phyloP scores from a whole-genome alignment of 2,888 invertebrate species.

The Stratiomys singularior region DNA sequence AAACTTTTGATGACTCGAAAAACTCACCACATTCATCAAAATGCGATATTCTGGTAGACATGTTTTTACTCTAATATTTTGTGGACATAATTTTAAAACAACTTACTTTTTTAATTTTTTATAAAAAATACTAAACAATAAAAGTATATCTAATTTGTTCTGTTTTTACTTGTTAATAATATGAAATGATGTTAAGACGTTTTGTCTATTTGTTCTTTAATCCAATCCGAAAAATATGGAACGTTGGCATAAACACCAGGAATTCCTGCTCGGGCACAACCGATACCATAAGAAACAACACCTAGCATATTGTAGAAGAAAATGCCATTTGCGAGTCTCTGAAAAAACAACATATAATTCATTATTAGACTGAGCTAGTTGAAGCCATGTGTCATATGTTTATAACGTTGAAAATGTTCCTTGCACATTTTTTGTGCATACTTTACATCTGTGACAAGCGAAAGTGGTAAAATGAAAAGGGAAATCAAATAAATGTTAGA shows the following conservation, averaged over 20 bases:
- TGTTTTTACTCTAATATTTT: too few relatives aligned
- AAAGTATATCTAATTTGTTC: too few relatives aligned
- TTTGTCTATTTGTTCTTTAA: constrained; percentile 63
- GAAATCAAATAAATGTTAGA: too few relatives aligned
- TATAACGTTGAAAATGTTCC: too few relatives aligned
- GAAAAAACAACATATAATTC: neutral
- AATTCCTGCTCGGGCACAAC: constrained; percentile 71
- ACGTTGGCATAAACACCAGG: constrained; percentile 75
- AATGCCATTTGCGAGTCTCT: constrained; percentile 45
- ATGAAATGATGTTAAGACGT: constrained; percentile 52
- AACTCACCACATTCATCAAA: too few relatives aligned
- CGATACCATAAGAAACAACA: constrained; percentile 74
- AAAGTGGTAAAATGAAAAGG: too few relatives aligned
- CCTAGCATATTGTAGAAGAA: constrained; percentile 69
- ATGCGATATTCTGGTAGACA: too few relatives aligned
- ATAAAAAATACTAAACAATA: neutral
- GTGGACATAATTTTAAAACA: neutral
- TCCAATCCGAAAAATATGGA: constrained; percentile 73
- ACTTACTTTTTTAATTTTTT: neutral
- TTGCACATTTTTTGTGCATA: too few relatives aligned
- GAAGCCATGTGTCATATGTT: too few relatives aligned
- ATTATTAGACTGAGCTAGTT: too few relatives aligned
- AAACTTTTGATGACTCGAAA: too few relatives aligned
- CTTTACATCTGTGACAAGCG: too few relatives aligned
- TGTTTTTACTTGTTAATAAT: neutral